These are phyloP conservation scores for Turritopsis rubra DNA, from an alignment of 30 jellyfish, hydroid and myxozoan genomes.

Conservation along the genomic window DNA sequence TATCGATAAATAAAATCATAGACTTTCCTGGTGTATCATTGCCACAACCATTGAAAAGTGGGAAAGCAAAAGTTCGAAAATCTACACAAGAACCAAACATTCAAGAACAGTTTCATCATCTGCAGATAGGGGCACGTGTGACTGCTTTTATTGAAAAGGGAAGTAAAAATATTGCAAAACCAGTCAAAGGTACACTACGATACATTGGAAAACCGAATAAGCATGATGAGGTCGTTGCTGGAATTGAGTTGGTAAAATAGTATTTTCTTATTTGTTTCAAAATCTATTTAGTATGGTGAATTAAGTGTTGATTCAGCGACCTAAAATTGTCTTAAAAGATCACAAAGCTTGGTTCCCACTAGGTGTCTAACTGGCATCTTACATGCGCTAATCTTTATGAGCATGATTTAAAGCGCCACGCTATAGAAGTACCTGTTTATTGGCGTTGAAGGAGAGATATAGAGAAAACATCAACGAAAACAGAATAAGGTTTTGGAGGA, in stretches of 20 bases:
- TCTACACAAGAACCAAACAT: neutral
- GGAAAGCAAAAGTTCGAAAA: neutral
- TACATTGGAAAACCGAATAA: neutral
- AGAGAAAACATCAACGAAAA: too few species aligned
- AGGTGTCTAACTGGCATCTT: too few species aligned
- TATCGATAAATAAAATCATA: neutral
- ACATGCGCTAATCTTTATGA: too few species aligned
- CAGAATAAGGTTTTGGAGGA: too few species aligned
- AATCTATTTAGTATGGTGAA: too few species aligned
- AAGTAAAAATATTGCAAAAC: neutral
- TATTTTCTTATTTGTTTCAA: neutral
- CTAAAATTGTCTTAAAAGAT: too few species aligned
- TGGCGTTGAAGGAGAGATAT: too few species aligned
- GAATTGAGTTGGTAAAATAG: neutral
- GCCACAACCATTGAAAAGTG: neutral
- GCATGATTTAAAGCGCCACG: too few species aligned
- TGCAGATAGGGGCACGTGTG: neutral
- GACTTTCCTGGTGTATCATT: neutral
- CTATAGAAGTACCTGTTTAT: too few species aligned
- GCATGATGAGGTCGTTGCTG: neutral
- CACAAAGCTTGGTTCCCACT: too few species aligned
- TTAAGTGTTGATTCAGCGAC: too few species aligned
- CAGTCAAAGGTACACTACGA: neutral
- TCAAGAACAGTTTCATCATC: neutral
- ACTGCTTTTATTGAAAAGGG: neutral